Conservation (phyloP, 2,113 vertebrate species). For the Nycticryphes semicollaris region DNA sequence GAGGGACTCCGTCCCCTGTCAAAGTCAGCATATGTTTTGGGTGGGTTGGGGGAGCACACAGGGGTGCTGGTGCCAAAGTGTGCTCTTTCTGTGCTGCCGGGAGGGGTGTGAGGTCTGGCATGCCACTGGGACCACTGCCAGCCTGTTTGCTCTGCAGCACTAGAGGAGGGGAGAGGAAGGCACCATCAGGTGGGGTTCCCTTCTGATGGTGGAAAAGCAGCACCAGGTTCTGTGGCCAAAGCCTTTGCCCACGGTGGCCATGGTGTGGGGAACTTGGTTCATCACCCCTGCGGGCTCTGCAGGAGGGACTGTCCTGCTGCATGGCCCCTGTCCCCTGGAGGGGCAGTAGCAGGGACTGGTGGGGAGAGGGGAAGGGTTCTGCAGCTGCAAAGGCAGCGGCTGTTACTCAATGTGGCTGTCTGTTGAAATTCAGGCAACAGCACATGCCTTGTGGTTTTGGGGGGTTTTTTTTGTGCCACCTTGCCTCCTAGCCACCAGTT, state of each 20-base stretch:
- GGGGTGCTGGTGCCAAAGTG: neutral
- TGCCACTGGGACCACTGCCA: accelerated
- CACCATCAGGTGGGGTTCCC: neutral
- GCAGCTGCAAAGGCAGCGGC: neutral
- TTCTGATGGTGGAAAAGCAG: neutral
- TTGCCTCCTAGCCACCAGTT: neutral
- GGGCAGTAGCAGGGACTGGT: neutral
- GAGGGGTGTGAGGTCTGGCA: accelerated
- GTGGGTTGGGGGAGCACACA: neutral
- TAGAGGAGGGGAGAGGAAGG: neutral
- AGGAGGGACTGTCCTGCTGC: neutral
- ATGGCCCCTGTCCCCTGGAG: neutral
- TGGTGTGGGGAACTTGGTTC: accelerated
- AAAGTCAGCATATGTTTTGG: neutral
- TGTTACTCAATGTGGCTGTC: neutral
- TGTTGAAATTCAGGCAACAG: neutral
- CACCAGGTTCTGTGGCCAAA: neutral
- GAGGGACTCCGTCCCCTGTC: neutral
- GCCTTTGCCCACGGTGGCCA: neutral
- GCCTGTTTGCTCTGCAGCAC: neutral
- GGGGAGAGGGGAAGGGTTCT: neutral
- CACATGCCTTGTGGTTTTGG: neutral
- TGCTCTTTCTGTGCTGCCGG: accelerated
- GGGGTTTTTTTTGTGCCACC: neutral
- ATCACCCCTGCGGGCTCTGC: neutral